A percentile compares a stretch with the other conserved stretches of the same genome.
phyloP scores from a whole-genome alignment of 2,797 vertebrate species.

The Nannoperca australis region DNA sequence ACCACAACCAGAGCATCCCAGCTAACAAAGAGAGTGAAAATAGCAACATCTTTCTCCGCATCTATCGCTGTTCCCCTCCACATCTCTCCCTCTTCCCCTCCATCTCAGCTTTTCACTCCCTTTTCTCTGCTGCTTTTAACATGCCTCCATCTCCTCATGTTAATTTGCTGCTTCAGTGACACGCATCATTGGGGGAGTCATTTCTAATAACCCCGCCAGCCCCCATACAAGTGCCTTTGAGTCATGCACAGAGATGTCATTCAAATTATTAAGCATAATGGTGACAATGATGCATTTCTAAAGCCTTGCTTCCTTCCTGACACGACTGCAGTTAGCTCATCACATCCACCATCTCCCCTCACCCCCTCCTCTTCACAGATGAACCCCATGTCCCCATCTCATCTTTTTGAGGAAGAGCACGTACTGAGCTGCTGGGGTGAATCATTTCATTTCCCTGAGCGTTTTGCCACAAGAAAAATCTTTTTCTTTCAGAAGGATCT shows the following conservation, averaged over 20 bases:
- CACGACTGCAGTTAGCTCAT: slow-evolving; percentile 62
- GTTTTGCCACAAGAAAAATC: slow-evolving; percentile 67
- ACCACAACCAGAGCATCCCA: slow-evolving; percentile 56
- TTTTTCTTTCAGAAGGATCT: slow-evolving; percentile 69
- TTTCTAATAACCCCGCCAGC: slow-evolving; percentile 83
- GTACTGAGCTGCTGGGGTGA: slow-evolving; percentile 69
- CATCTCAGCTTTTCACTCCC: slow-evolving; percentile 43
- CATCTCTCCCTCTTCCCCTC: slow-evolving; percentile 33
- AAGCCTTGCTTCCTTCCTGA: slow-evolving; percentile 71
- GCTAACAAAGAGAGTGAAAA: slow-evolving; percentile 73
- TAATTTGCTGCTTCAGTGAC: slow-evolving; percentile 91
- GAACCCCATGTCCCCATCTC: slow-evolving; percentile 59
- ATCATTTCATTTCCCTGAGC: slow-evolving; percentile 74
- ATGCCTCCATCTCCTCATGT: slow-evolving; percentile 82
- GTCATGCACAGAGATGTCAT: slow-evolving; percentile 75
- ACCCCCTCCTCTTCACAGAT: slow-evolving; percentile 41
- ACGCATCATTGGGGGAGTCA: slow-evolving; percentile 85
- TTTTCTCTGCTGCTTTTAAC: slow-evolving; percentile 69
- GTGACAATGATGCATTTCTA: slow-evolving; percentile 78
- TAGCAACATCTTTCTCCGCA: slow-evolving; percentile 72
- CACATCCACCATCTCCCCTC: slow-evolving; percentile 20
- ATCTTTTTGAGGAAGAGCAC: slow-evolving; percentile 64
- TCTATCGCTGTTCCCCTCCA: slow-evolving; percentile 51
- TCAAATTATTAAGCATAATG: slow-evolving; percentile 85
- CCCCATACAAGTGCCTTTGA: slow-evolving; percentile 77